phyloP scores from a whole-genome alignment of 1,140 invertebrate species.

The Megalonaias nervosa region DNA sequence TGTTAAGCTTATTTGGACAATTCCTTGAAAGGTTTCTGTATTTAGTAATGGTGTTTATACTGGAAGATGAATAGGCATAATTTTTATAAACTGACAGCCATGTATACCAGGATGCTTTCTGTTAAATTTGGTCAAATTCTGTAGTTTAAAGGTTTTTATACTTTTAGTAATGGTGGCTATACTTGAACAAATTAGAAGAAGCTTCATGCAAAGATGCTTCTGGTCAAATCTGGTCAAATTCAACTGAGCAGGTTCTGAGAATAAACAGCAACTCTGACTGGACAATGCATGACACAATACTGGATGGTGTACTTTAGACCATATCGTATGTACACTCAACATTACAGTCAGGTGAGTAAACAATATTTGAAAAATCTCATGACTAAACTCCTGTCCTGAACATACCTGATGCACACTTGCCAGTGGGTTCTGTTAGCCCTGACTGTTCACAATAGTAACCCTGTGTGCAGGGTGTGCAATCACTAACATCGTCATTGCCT shows the following conservation, averaged over 20 bases:
- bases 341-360: neutral
- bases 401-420: constrained; percentile 60
- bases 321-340: neutral
- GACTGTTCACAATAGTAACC: constrained; percentile 62
- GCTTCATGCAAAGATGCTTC: no score
- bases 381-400: neutral
- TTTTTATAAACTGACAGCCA: no score
- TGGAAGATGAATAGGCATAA: neutral
- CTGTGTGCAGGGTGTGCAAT: constrained; percentile 61
- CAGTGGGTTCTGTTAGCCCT: constrained; percentile 62
- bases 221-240: no score
- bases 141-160: no score
- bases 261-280: no score
- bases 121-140: no score
- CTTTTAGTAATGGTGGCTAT: no score
- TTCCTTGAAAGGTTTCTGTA: neutral
- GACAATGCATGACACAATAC: neutral
- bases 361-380: neutral
- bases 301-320: neutral
- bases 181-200: no score
- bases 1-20: neutral
- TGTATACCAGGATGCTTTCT: no score
- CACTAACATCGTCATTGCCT: constrained; percentile 38
- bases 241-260: no score
- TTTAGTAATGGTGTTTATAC: neutral